Base-by-base conservation (phyloP, 2,113 vertebrate species). In the Pterophyllum scalare region DNA sequence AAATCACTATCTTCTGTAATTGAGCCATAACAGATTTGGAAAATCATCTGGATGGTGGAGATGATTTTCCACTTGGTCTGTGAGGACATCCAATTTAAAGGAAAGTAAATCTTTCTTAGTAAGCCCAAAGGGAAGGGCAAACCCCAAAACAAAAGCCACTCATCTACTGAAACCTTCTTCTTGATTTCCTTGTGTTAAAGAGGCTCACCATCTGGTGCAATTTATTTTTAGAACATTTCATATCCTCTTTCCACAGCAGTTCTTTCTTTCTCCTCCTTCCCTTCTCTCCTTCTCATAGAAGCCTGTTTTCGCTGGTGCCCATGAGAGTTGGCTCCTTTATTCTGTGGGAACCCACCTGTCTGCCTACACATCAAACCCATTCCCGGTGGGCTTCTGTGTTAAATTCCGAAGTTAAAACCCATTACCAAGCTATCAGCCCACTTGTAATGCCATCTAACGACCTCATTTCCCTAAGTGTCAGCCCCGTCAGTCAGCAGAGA, bases 391-490 rank as follows among this genome's bases (percentile, higher is more conserved):
- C 90, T 93, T 94, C 94, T 89, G 77, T 94, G 96, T 96, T 90
- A 92, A 94, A 94, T 87, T 94, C 92, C 90, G 83, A 96, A 96
- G 94, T 96, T 97, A 97, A 97, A 97, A 97, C 96, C 96, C 96
- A 97, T 97, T 97, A 97, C 96, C 0, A 9, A 96, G 96, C 96
- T 94, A 97, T 96, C 96, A 96, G 96, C 92, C 95, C 88, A 1
- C 89, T 93, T 93, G 88, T 97, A 97, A 97, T 96, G 96, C 96
- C 93, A 80, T 96, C 96, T 97, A 97, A 97, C 90, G 93, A 97
- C 96, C 96, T 97, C 94, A 97, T 97, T 97, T 97, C 96, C 97
- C 95, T 97, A 96, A 96, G 95, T 95, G 96, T 95, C 95, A 94
- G 90, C 85, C 82, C 75, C 78, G 93, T 94, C 93, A 94, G 92